Conservation (phyloP, 2,113 vertebrate genomes). For the Alosa alosa region DNA sequence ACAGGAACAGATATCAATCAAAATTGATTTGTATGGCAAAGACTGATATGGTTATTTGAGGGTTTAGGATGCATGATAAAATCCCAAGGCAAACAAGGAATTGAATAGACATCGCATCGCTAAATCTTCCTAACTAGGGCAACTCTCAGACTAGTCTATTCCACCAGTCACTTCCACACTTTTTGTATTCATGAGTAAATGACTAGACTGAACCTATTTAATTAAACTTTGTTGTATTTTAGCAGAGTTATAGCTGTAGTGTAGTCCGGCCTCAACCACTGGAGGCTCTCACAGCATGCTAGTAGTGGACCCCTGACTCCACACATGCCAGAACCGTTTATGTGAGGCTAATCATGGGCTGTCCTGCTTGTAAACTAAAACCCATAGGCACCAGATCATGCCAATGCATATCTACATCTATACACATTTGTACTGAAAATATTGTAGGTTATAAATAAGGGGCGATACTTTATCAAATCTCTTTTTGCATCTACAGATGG, state of each 20-base stretch:
- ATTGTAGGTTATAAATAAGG: not conserved
- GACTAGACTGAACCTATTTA: not conserved
- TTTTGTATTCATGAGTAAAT: not conserved
- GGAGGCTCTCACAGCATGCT: slow-evolving; percentile 6
- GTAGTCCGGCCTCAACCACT: not conserved
- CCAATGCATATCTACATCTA: not conserved
- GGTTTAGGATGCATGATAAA: not conserved
- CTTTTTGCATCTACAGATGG: not conserved
- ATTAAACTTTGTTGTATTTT: not conserved
- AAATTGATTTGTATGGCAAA: not conserved
- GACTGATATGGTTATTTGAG: not conserved
- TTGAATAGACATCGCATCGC: not conserved
- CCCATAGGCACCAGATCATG: not conserved
- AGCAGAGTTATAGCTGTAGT: not conserved
- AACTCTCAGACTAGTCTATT: not conserved
- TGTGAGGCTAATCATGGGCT: not conserved
- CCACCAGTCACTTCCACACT: not conserved
- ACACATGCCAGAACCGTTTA: slow-evolving; percentile 1
- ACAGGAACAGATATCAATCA: not conserved
- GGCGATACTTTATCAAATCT: not conserved
- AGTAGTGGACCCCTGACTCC: not conserved
- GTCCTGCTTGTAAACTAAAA: not conserved
- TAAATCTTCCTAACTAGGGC: not conserved
- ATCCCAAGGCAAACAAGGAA: not conserved
- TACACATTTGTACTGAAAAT: not conserved